Evolutionary conservation across 1,140 invertebrate species (phyloP).

Genomic region (Halesus radiatus): DNA sequence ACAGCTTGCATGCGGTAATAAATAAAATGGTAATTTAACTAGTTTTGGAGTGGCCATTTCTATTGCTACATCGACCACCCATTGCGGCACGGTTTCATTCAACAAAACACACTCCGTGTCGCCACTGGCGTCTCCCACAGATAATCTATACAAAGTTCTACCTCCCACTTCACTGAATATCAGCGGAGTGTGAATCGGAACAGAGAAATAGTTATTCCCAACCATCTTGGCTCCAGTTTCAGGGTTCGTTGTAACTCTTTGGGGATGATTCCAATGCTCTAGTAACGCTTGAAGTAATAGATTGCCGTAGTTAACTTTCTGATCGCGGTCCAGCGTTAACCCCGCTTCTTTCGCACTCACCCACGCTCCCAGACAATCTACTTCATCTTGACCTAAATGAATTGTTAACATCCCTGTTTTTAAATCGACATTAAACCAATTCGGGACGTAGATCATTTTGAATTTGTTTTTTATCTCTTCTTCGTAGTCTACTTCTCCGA

Average conservation of each 20-base stretch:
- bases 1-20: conserved; percentile 92
- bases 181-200: conserved; percentile 96
- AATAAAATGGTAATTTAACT: conserved; percentile 97
- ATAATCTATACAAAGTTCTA: conserved; percentile 82
- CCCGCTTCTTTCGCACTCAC: conserved; percentile 96
- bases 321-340: conserved; percentile 86
- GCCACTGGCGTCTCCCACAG: conserved; percentile 94
- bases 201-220: conserved; percentile 90
- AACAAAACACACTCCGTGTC: conserved; percentile 94
- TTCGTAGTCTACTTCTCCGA: conserved; percentile 94
- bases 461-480: conserved; percentile 94
- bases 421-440: conserved; percentile 99
- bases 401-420: conserved; percentile 99
- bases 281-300: conserved; percentile 94
- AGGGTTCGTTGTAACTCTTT: conserved; percentile 70
- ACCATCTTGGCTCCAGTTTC: conserved; percentile 77
- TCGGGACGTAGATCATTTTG: conserved; percentile 96
- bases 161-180: conserved; percentile 98
- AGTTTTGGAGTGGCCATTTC: conserved; percentile 96
- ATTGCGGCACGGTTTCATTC: conserved; percentile 94
- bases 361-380: conserved; percentile 98
- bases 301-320: conserved; percentile 97
- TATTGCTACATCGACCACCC: conserved; percentile 96
- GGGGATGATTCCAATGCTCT: conserved; percentile 91
- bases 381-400: conserved; percentile 96